A percentile compares a stretch with the other conserved stretches of the same genome.
Evolutionary conservation across 2,888 invertebrate species (phyloP).

Genomic region (Rambutsinella grinnellia): DNA sequence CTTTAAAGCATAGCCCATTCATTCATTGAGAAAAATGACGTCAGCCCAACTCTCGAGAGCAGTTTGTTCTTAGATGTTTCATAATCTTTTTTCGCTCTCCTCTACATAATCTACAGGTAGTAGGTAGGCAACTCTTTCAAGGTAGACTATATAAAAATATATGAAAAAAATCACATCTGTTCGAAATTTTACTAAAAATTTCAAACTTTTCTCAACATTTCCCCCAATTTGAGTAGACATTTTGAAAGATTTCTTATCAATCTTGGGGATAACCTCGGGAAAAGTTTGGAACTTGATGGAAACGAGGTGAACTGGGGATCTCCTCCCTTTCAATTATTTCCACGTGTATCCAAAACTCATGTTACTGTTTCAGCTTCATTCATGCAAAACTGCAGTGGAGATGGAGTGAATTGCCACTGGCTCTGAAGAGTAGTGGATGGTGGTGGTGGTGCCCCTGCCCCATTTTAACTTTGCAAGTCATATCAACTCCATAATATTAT

Average conservation of each 20-base stretch:
- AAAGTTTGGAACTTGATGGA: constrained; percentile 27
- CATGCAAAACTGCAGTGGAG: constrained; percentile 32
- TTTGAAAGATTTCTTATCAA: constrained; percentile 8
- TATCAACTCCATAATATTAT: not conserved
- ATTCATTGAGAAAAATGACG: no score
- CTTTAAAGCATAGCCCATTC: no score
- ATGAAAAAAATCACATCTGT: constrained; percentile 60
- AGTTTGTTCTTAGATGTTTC: no score
- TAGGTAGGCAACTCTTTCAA: not conserved
- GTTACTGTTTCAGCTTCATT: constrained; percentile 26
- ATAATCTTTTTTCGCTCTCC: no score
- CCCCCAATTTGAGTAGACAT: constrained; percentile 21
- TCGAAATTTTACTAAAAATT: constrained; percentile 61
- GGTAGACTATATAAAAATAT: not conserved
- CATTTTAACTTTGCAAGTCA: constrained; percentile 16
- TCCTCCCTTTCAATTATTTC: constrained; percentile 66
- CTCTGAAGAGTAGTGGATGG: not conserved
- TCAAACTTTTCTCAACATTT: constrained; percentile 8
- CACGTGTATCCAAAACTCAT: constrained; percentile 61
- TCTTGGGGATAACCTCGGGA: constrained; percentile 11
- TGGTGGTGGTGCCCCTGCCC: constrained; percentile 30
- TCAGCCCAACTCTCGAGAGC: no score
- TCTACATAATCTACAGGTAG: not conserved
- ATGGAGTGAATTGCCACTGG: not conserved
- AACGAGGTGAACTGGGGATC: constrained; percentile 58